Evolutionary conservation across 2,113 vertebrate genomes (phyloP), one percentile per base, ranked within the genome.

Genomic region (Phyllopteryx taeniolatus): DNA sequence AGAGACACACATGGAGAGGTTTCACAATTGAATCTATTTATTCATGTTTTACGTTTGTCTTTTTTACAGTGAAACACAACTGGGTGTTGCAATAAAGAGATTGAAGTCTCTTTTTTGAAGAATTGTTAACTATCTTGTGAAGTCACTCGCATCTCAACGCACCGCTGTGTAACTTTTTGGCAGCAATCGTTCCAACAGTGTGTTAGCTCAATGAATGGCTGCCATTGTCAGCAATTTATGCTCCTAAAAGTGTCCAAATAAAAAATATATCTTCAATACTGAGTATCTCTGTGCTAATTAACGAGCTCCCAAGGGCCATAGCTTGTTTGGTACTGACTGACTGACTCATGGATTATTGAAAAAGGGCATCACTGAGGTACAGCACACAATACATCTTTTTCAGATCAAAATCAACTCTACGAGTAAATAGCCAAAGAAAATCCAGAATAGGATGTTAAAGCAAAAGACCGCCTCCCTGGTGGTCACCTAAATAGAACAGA

Each of bases 251-350:
- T 61, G 67, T 72, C 66, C 47, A 44, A 80, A 72, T 70, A 77
- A 27, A 77, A 78, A 83, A 46, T 8, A 73, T 68, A 81, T 73
- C 76, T 68, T 62, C 71, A 76, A 75, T 64, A 71, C 51, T 47
- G 57, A 78, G 72, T 17, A 31, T 57, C 74, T 73, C 42, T 72
- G 17, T 57, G 22, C 61, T 71, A 83, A 64, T 82, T 70, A 80
- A 72, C 0, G 72, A n/a, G 1, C 70, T 74, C 68, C 69, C 66
- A 0, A 0, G 35, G 39, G 57, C 67, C 46, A 11, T 64, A 33
- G 67, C 71, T 33, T 69, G 43, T 81, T 79, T 60, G 63, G 43
- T 74, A 72, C 46, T 60, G 68, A 68, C 65, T 64, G 44, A 74
- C 73, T 53, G 27, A 74, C 53, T 3, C 54, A 75, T 67, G 43